phyloP scores from a whole-genome alignment of 1,140 invertebrate genomes.

The Charaxes varanes region DNA sequence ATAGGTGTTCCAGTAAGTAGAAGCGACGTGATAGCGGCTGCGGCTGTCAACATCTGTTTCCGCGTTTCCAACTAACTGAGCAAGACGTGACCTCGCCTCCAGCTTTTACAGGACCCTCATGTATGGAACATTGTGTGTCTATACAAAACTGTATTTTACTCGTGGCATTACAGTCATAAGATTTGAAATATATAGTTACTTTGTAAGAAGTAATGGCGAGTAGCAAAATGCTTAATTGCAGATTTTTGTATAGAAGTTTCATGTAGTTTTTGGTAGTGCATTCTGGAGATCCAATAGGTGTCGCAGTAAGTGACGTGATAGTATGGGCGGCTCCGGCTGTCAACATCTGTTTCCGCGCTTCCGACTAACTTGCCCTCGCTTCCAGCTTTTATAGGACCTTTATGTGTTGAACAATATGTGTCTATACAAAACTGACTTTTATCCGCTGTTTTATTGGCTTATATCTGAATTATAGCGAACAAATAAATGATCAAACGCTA shows the following conservation, averaged over 20 bases:
- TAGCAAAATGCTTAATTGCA: too few species aligned
- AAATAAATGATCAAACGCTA: too few species aligned
- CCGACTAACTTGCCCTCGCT: constrained; percentile 34
- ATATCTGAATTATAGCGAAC: too few species aligned
- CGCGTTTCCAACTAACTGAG: constrained; percentile 37
- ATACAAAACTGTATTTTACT: too few species aligned
- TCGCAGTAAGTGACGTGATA: constrained; percentile 35
- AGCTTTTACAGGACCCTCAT: constrained; percentile 6
- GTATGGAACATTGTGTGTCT: too few species aligned
- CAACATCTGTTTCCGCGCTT: constrained; percentile 44
- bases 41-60: constrained; percentile 44
- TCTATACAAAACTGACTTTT: too few species aligned
- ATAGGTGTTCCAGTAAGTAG: constrained; percentile 31
- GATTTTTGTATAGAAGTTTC: too few species aligned
- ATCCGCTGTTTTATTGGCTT: neutral
- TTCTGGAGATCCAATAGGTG: constrained; percentile 37
- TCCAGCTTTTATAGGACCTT: constrained; percentile 11
- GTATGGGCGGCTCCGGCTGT: constrained; percentile 24
- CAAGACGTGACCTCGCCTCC: constrained; percentile 32
- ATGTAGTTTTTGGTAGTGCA: too few species aligned
- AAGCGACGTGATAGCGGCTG: constrained; percentile 26
- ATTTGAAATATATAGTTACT: too few species aligned
- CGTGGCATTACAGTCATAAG: too few species aligned
- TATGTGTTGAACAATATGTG: too few species aligned
- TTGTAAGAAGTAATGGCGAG: too few species aligned